Evolutionary conservation across 2,113 vertebrate genomes (phyloP), one percentile per base, ranked within the genome.

Genomic region (Danionella cerebrum): DNA sequence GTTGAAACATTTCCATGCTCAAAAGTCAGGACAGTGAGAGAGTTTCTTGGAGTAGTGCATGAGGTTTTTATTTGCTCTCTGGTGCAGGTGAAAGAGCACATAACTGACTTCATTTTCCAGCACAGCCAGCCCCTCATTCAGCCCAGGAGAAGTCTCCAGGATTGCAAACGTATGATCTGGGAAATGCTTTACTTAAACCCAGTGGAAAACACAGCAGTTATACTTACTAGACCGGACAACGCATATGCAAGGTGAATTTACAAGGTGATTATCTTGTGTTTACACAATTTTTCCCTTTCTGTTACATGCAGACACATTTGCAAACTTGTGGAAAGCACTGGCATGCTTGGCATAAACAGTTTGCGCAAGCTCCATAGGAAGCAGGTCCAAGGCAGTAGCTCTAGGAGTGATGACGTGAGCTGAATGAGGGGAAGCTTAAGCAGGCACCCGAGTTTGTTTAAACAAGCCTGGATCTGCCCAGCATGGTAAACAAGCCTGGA

Each of bases 401-500:
- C 68, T 78, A 80, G 76, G 27, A 71, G 55, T 38, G 75, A 75
- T 84, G 84, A 87, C 82, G 84, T 84, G 73, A 66, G 51, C 66
- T 10, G 66, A 67, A 62, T 21, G 76, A 76, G 57, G 62, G 67
- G 70, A 70, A 52, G 79, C 76, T 84, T 77, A 75, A 73, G 64
- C 79, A 81, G 78, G 80, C 79, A 67, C 65, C 70, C 70, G 19
- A 51, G 76, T 84, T 76, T 87, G 80, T 88, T 81, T 86, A 79
- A 83, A 85, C 79, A 84, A 80, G 76, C 44, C 71, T 73, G 67
- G 67, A 76, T 77, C 7, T 59, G 73, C 68, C 72, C 72, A 52
- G n/a, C 67, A 68, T 55, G 60, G 83, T 86, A 88, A 88, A 89
- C 84, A 86, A 75, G 80, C 52, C 62, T 12, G 50, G 88, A 89